Percentiles rank a stretch among this genome's conserved stretches.
Conservation (phyloP, 2,797 vertebrate genomes). For the Valencia hispanica region DNA sequence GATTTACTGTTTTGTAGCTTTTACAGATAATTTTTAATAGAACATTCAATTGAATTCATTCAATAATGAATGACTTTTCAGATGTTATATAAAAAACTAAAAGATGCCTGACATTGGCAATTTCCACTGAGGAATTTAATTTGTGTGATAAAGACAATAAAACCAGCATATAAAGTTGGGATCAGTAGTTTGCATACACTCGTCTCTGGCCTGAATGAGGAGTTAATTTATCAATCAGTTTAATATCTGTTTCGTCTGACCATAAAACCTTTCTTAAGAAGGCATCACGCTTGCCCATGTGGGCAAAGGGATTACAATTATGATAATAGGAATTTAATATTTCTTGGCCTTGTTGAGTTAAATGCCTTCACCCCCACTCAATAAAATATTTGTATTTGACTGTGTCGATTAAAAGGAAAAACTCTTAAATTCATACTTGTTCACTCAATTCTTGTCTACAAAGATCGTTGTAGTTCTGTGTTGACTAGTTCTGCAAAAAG, state of each 20-base stretch:
- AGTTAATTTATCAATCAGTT: not conserved
- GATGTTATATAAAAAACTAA: not conserved
- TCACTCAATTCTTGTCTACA: not conserved
- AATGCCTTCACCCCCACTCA: too few species aligned
- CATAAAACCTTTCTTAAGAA: not conserved
- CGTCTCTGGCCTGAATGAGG: not conserved
- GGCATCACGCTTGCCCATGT: not conserved
- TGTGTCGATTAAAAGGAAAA: not conserved
- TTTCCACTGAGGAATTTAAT: not conserved
- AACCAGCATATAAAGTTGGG: not conserved
- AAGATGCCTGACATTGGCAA: not conserved
- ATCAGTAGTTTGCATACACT: not conserved
- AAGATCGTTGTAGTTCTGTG: not conserved
- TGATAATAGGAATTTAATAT: too few species aligned
- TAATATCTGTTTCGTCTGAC: not conserved
- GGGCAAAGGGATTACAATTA: too few species aligned
- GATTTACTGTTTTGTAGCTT: not conserved
- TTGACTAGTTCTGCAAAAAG: not conserved
- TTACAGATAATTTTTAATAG: not conserved
- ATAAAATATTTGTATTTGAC: too few species aligned
- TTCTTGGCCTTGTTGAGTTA: too few species aligned
- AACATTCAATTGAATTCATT: not conserved
- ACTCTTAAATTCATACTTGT: not conserved
- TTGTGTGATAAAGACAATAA: not conserved
- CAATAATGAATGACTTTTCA: not conserved